Base-by-base conservation (phyloP, 2,113 vertebrate species). In the Platanista minor region DNA sequence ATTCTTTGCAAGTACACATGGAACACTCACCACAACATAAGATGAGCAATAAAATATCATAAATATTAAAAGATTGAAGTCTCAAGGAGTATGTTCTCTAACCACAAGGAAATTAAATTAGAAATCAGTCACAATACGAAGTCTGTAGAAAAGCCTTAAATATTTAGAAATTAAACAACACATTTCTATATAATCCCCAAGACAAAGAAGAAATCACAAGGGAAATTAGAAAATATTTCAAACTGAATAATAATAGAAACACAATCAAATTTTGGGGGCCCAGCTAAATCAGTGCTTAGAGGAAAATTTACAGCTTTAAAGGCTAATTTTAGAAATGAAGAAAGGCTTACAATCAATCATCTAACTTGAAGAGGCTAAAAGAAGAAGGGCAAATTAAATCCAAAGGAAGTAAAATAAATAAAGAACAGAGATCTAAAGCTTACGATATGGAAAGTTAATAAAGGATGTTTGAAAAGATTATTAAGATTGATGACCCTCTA, bases 351-450 rank as follows among this genome's bases (percentile, higher is more conserved):
- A 89, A 64, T 62, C 18, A 82, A 54, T 66, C 36, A 23, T 54
- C 77, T 29, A 89, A 94, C 20, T 57, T 89, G 74, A 75, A 89
- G 29, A 94, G 46, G 23, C 46, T 74, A 90, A 57, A 57, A 54
- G 77, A 87, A 94, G 27, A 82, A 83, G 20, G 90, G 39, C 21
- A 94, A 89, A 89, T 89, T 72, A 74, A 83, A 89, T 66, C 31
- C 57, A 94, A 74, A 91, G 27, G 43, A 86, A 86, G 29, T 49
- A 61, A 59, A 69, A 64, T 21, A 33, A 89, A 81, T 23, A 81
- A 85, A 54, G 46, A 87, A 86, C 57, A 46, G 41, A 39, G 12
- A 62, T 80, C 27, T 78, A 86, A 85, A 91, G 87, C 29, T 62
- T 80, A 81, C 8, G 46, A 57, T 64, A 64, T 11, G 7, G 23